Conservation (phyloP, 2,888 invertebrate genomes). For the Gibbula magus region DNA sequence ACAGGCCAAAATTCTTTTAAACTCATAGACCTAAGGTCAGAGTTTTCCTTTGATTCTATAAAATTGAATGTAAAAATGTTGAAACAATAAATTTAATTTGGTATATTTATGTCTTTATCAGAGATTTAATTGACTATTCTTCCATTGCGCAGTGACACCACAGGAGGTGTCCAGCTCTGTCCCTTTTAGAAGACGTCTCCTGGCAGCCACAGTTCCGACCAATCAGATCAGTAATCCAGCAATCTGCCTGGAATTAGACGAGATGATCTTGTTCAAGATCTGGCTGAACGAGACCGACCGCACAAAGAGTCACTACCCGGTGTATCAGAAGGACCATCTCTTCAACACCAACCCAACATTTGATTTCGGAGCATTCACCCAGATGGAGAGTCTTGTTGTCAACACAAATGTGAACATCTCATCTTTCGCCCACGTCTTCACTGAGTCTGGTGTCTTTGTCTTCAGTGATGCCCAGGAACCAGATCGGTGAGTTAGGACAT, state of each 20-base stretch:
- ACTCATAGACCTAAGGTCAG: too few species aligned
- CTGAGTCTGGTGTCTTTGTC: conserved; percentile 70
- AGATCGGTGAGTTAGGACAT: conserved; percentile 47
- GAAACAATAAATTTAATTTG: too few species aligned
- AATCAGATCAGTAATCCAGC: conserved; percentile 68
- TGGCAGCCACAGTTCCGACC: conserved; percentile 54
- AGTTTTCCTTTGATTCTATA: too few species aligned
- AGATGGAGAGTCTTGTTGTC: conserved; percentile 63
- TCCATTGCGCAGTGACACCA: background rate
- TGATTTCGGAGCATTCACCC: conserved; percentile 71
- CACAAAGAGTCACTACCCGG: conserved; percentile 67
- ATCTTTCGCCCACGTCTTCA: conserved; percentile 69
- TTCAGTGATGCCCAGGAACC: conserved; percentile 68
- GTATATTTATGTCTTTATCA: too few species aligned
- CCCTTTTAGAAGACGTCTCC: conserved; percentile 56
- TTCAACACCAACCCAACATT: conserved; percentile 71
- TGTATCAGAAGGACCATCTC: conserved; percentile 69
- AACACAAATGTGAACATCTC: conserved; percentile 69
- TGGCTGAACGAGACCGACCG: conserved; percentile 64
- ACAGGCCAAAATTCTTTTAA: too few species aligned
- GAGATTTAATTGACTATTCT: too few species aligned
- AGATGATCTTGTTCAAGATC: conserved; percentile 70
- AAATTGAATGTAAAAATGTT: too few species aligned
- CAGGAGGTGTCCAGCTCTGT: background rate
- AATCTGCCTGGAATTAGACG: conserved; percentile 67